phyloP scores from a whole-genome alignment of 2,797 vertebrate species.

The Melanitta fusca region DNA sequence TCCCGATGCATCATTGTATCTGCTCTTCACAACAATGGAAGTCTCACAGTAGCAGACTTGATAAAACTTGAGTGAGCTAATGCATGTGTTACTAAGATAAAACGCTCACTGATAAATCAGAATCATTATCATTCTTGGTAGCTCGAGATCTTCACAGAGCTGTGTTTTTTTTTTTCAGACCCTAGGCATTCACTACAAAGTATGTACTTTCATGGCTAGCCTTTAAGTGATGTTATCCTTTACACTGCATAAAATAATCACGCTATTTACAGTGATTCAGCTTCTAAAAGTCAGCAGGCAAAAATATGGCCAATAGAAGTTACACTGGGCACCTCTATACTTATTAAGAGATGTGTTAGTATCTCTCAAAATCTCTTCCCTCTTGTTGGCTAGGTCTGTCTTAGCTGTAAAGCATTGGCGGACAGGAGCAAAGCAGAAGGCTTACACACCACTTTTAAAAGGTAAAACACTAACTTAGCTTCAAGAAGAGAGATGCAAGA shows the following conservation, averaged over 20 bases:
- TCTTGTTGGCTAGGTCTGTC: background rate
- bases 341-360: background rate
- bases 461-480: background rate
- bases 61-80: background rate
- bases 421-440: background rate
- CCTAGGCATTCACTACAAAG: background rate
- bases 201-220: background rate
- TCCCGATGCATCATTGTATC: background rate
- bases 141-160: background rate
- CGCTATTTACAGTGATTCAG: background rate
- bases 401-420: background rate
- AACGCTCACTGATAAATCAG: background rate
- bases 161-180: background rate
- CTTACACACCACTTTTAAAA: background rate
- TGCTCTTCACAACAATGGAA: background rate
- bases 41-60: background rate
- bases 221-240: background rate
- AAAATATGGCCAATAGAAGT: background rate
- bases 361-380: background rate
- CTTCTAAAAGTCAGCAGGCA: background rate
- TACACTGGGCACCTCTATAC: background rate
- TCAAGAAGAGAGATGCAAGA: conserved; percentile 1
- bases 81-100: background rate
- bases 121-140: background rate
- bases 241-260: background rate